Evolutionary conservation across 2,797 vertebrate species (phyloP).

Genomic region (Phrynocephalus forsythii): DNA sequence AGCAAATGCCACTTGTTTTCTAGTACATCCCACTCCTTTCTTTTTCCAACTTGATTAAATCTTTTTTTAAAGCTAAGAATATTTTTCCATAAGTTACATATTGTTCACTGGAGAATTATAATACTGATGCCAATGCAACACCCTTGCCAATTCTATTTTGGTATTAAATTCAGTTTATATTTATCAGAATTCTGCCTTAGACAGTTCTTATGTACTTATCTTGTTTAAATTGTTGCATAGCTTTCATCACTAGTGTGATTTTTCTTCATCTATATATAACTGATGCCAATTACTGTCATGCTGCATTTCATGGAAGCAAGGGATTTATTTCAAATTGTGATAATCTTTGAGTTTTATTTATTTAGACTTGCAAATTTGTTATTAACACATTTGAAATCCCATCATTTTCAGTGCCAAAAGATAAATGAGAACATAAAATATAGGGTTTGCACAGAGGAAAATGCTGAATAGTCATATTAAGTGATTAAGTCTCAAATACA

Average conservation of each 20-base stretch:
- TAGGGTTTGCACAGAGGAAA: neutral
- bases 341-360: conserved; percentile 33
- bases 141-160: conserved; percentile 2
- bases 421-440: conserved; percentile 32
- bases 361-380: conserved; percentile 23
- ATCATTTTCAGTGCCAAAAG: conserved; percentile 23
- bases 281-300: conserved; percentile 26
- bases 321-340: conserved; percentile 36
- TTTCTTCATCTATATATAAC: conserved; percentile 37
- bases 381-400: conserved; percentile 19
- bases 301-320: conserved; percentile 16
- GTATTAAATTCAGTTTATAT: conserved; percentile 40
- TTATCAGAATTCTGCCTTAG: neutral
- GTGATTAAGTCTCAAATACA: neutral
- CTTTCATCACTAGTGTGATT: conserved; percentile 10
- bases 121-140: neutral
- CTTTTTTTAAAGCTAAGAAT: neutral
- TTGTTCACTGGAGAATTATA: neutral
- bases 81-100: neutral
- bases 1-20: neutral
- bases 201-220: neutral
- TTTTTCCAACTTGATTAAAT: neutral
- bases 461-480: neutral
- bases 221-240: conserved; percentile 9
- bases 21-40: neutral